Conservation (phyloP, 2,888 invertebrate genomes). For the Leucozona laternaria region DNA sequence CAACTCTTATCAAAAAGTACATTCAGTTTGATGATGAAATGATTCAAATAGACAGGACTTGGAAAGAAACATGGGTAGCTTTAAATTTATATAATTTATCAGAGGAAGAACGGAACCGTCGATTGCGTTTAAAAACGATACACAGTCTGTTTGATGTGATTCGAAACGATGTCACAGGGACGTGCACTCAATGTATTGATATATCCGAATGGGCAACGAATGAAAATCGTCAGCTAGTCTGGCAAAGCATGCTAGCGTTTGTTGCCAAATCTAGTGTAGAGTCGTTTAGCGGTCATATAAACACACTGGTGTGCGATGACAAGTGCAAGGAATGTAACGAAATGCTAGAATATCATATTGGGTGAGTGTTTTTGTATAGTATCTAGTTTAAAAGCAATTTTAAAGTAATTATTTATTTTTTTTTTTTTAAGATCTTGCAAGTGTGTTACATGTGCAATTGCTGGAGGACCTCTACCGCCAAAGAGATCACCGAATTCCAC, state of each 20-base stretch:
- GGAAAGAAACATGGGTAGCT: constrained; percentile 84
- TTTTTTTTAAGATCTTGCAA: constrained; percentile 80
- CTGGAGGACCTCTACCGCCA: constrained; percentile 80
- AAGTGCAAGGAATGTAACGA: constrained; percentile 82
- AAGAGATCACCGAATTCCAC: constrained; percentile 78
- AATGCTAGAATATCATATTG: constrained; percentile 81
- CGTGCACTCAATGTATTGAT: constrained; percentile 80
- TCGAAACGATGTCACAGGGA: constrained; percentile 80
- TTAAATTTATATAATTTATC: constrained; percentile 82
- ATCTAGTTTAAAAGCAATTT: neutral
- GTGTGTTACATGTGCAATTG: constrained; percentile 83
- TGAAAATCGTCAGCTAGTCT: constrained; percentile 81
- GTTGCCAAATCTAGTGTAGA: constrained; percentile 82
- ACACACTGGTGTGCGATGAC: constrained; percentile 80
- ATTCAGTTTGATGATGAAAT: constrained; percentile 87
- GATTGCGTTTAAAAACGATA: constrained; percentile 81
- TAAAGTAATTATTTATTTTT: neutral
- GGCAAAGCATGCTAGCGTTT: constrained; percentile 82
- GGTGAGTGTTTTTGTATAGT: constrained; percentile 78
- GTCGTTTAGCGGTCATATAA: constrained; percentile 81
- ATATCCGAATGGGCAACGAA: constrained; percentile 82
- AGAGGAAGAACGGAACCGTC: constrained; percentile 81
- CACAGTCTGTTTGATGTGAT: constrained; percentile 82
- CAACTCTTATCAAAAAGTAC: constrained; percentile 84
- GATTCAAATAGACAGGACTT: constrained; percentile 85